phyloP scores from a whole-genome alignment of 2,797 vertebrate species.

The Lerista edwardsae region DNA sequence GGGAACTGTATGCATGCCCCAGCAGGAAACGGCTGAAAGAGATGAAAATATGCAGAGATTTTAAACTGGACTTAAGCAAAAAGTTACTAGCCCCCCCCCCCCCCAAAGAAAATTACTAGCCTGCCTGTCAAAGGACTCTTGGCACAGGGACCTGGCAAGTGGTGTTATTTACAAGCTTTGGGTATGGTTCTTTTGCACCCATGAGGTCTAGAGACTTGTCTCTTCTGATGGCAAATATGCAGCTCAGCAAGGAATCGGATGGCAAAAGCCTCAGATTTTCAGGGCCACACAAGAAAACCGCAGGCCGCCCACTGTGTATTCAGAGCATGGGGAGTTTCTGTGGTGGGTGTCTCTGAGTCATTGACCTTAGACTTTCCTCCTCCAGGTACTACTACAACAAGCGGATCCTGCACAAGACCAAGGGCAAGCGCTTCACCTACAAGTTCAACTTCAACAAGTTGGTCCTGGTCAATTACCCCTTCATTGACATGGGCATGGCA shows the following conservation, averaged over 20 bases:
- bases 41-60: not conserved
- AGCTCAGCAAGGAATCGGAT: not conserved
- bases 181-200: not conserved
- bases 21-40: not conserved
- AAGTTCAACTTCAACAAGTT: constrained; percentile 97
- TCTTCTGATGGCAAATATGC: not conserved
- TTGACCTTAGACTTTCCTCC: not conserved
- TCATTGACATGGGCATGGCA: constrained; percentile 89
- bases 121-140: too few species aligned
- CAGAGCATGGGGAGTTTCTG: not conserved
- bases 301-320: not conserved
- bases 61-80: not conserved
- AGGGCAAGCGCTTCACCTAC: constrained; percentile 94
- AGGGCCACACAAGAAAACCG: not conserved
- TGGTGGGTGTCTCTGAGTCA: not conserved
- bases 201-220: too few species aligned
- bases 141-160: too few species aligned
- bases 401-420: constrained; percentile 93
- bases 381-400: constrained; percentile 94
- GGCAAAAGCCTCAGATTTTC: not conserved
- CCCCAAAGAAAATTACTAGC: not conserved
- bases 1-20: not conserved
- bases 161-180: not conserved
- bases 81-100: not conserved
- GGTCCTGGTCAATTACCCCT: constrained; percentile 93